These are phyloP conservation scores for Coptotermes formosanus DNA, from an alignment of 1,140 invertebrate genomes.

Conservation along the genomic window DNA sequence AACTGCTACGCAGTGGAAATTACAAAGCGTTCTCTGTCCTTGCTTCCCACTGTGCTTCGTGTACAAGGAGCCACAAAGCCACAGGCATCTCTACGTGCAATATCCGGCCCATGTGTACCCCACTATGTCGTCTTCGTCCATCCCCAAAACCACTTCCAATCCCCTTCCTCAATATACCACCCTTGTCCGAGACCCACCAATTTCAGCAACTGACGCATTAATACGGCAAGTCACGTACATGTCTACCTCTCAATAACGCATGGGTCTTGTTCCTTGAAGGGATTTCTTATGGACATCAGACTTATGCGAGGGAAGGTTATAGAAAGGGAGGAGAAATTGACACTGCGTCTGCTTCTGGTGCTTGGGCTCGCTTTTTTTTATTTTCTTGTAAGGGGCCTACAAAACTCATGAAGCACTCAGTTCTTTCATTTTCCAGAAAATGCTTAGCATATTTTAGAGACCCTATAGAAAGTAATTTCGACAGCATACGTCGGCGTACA, in stretches of 20 bases:
- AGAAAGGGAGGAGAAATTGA: neutral
- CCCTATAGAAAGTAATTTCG: no score
- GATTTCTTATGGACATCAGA: neutral
- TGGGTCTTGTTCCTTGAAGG: neutral
- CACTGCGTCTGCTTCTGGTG: neutral
- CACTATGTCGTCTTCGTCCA: slow-evolving; percentile 1
- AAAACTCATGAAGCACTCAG: neutral
- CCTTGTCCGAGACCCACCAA: neutral
- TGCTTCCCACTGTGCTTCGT: neutral
- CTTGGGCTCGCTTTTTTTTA: neutral
- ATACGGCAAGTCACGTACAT: neutral
- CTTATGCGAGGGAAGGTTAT: neutral
- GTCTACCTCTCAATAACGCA: slow-evolving; percentile 15
- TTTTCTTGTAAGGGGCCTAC: neutral
- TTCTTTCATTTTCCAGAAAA: no score
- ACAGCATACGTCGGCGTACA: no score
- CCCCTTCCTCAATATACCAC: neutral
- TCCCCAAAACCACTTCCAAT: neutral
- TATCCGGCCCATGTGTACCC: slow-evolving; percentile 12
- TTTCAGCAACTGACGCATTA: neutral
- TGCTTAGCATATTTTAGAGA: no score
- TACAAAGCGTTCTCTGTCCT: neutral
- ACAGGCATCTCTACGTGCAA: neutral
- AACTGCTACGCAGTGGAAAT: neutral
- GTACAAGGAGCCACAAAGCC: slow-evolving; percentile 12